Conservation (phyloP, 64 coral and sea anemone genomes). For the Trachythela sp. region DNA sequence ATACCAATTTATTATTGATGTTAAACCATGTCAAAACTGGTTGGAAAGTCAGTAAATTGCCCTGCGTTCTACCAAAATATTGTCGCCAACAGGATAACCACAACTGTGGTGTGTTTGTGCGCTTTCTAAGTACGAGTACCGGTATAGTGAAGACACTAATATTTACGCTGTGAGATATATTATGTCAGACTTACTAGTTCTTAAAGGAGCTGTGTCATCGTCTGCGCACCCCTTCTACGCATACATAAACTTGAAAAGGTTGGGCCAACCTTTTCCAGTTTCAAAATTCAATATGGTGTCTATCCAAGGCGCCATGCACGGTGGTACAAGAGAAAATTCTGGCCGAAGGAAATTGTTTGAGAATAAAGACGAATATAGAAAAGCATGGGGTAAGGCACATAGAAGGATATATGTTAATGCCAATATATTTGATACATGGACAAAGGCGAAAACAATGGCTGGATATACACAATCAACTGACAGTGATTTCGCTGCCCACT, state of each 20-base stretch:
- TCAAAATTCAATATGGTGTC: neutral
- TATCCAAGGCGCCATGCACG: neutral
- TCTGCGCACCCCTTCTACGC: constrained; percentile 22
- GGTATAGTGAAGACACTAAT: neutral
- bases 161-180: too few relatives aligned
- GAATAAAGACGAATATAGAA: neutral
- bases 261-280: constrained; percentile 11
- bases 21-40: constrained; percentile 11
- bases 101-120: constrained; percentile 40
- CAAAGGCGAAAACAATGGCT: constrained; percentile 15
- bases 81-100: neutral
- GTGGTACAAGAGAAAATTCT: constrained; percentile 9
- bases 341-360: neutral
- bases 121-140: neutral
- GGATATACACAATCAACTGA: constrained; percentile 17
- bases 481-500: constrained; percentile 35
- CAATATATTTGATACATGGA: constrained; percentile 28
- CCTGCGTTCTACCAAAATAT: constrained; percentile 14
- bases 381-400: neutral
- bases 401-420: neutral
- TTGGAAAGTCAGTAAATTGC: constrained; percentile 9
- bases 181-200: too few relatives aligned
- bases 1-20: neutral
- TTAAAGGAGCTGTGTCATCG: constrained; percentile 26
- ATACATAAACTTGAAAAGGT: constrained; percentile 4